Conservation (phyloP, 1,140 invertebrate species). For the Ooceraea biroi region DNA sequence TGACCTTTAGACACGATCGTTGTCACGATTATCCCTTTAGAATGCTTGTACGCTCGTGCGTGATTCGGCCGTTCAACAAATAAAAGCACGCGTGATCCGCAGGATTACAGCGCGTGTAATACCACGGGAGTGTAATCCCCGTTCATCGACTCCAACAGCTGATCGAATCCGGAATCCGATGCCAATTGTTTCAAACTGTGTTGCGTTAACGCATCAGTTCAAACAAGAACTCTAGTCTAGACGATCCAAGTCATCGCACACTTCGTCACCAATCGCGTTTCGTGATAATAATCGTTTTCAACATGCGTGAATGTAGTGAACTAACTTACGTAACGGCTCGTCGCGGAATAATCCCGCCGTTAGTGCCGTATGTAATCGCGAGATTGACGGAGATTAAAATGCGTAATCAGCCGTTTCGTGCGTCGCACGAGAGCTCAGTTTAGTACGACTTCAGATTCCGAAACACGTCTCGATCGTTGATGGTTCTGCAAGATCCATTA, state of each 20-base stretch:
- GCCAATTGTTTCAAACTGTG: neutral
- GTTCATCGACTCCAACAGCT: slow-evolving; percentile 9
- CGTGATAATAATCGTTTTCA: neutral
- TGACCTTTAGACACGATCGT: no score
- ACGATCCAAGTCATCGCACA: no score
- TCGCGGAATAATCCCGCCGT: neutral
- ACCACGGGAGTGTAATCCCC: neutral
- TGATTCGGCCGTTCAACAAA: no score
- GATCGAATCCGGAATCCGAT: neutral
- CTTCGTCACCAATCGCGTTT: no score
- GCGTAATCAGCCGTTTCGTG: neutral
- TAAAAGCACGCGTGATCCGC: neutral
- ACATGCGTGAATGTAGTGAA: neutral
- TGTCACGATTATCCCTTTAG: no score
- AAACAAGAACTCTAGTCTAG: no score
- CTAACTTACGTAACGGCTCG: slow-evolving; percentile 10
- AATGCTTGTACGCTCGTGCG: no score
- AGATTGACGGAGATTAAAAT: neutral
- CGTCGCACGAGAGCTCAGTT: no score
- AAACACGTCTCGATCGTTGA: neutral
- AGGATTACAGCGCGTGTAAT: no score
- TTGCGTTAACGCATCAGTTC: neutral
- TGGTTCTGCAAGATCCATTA: slow-evolving; percentile 50
- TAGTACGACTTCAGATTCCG: no score
- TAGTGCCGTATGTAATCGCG: neutral